A percentile compares a stretch with the other conserved stretches of the same genome.
These are phyloP conservation scores for Gnathonemus echidnorhynchus DNA, from an alignment of 2,113 vertebrate genomes.

Conservation along the genomic window DNA sequence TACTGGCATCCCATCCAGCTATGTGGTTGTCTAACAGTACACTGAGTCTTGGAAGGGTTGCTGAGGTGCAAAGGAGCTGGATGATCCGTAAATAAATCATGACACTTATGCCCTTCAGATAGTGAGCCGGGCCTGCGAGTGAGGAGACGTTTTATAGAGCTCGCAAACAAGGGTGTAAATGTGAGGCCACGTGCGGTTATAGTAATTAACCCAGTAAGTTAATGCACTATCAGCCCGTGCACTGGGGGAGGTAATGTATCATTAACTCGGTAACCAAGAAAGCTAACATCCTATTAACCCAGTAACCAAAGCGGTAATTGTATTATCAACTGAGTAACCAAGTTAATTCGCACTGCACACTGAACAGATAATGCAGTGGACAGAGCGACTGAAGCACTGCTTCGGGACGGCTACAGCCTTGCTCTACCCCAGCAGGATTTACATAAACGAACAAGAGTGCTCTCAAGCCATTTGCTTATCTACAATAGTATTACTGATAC, in stretches of 20 bases:
- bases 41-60: not conserved
- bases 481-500: not conserved
- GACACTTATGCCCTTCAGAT: not conserved
- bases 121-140: not conserved
- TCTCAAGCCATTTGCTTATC: not conserved
- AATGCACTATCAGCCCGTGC: not conserved
- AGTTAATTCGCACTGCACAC: not conserved
- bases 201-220: not conserved
- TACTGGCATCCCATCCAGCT: not conserved
- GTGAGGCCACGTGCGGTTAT: not conserved
- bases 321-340: not conserved
- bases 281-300: not conserved
- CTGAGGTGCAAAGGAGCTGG: no score
- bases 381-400: not conserved
- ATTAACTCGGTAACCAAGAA: not conserved
- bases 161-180: conserved; percentile 2
- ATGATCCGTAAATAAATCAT: not conserved
- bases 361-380: not conserved
- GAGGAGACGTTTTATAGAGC: not conserved
- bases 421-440: not conserved
- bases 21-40: not conserved
- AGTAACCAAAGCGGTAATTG: not conserved
- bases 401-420: not conserved
- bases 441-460: not conserved
- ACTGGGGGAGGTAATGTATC: not conserved